Conservation (phyloP, 2,113 vertebrate genomes). For the Beaufortia kweichowensis region DNA sequence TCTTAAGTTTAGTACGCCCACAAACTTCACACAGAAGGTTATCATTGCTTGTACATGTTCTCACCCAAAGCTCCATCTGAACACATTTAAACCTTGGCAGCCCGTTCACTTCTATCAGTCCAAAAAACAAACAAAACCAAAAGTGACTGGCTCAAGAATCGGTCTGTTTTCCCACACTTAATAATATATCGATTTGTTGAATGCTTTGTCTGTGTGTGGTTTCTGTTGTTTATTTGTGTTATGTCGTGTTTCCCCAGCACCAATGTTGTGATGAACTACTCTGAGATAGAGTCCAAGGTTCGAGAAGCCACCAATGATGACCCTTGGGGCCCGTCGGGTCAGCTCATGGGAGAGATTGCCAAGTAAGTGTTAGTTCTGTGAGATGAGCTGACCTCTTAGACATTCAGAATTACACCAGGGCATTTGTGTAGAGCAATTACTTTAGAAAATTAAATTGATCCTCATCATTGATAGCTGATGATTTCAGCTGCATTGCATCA, state of each 20-base stretch:
- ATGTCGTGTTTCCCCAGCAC: conserved; percentile 74
- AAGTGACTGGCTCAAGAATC: conserved; percentile 1
- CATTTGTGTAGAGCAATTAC: conserved; percentile 9
- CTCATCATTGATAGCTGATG: conserved; percentile 13
- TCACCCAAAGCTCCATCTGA: conserved; percentile 10
- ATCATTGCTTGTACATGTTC: not conserved
- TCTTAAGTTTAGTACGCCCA: no score
- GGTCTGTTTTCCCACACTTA: not conserved
- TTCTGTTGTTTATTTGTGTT: conserved; percentile 31
- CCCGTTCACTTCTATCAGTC: not conserved
- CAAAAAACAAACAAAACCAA: conserved; percentile 13
- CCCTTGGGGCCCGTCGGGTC: conserved; percentile 98
- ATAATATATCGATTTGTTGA: not conserved
- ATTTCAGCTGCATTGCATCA: conserved; percentile 9
- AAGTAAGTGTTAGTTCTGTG: conserved; percentile 81
- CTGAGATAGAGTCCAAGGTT: conserved; percentile 98
- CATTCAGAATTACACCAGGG: not conserved
- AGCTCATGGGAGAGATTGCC: conserved; percentile 99
- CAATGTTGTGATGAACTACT: conserved; percentile 99
- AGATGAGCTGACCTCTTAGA: not conserved
- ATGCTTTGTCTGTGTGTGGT: conserved; percentile 11
- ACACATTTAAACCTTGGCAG: conserved; percentile 38
- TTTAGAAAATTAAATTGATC: not conserved
- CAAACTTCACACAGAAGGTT: not conserved
- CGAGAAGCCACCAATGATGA: conserved; percentile 99